Percentiles rank a stretch among this genome's conserved stretches.
phyloP scores from a whole-genome alignment of 2,888 invertebrate species.

The Leptinotarsa peninsularis region DNA sequence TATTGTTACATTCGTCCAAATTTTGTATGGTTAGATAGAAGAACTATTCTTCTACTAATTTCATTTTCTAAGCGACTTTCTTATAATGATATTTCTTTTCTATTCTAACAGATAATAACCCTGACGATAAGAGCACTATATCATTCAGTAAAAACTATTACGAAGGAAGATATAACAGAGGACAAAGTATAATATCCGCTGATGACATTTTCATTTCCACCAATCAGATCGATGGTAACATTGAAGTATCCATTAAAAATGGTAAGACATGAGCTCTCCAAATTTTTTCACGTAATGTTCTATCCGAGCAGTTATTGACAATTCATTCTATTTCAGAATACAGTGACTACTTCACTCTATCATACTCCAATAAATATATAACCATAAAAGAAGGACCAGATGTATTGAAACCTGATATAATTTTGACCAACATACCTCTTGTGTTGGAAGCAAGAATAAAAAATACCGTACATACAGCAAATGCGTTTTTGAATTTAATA shows the following conservation, averaged over 20 bases:
- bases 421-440: conserved; percentile 19
- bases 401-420: neutral
- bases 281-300: too few relatives aligned
- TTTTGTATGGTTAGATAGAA: too few relatives aligned
- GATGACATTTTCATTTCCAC: neutral
- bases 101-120: conserved; percentile 9
- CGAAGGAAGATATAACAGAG: conserved; percentile 5
- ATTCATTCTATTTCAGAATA: conserved; percentile 23
- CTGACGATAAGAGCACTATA: conserved; percentile 15
- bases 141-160: conserved; percentile 13
- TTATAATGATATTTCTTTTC: neutral
- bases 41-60: too few relatives aligned
- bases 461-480: conserved; percentile 18
- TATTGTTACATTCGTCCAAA: too few relatives aligned
- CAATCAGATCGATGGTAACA: conserved; percentile 14
- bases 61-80: neutral
- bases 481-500: conserved; percentile 28
- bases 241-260: conserved; percentile 17
- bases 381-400: neutral
- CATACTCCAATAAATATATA: neutral
- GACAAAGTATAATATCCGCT: neutral
- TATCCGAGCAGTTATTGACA: neutral
- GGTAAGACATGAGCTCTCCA: conserved; percentile 4
- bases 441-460: conserved; percentile 19
- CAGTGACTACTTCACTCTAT: neutral